A percentile compares a stretch with the other conserved stretches of the same genome.
phyloP scores from a whole-genome alignment of 2,888 invertebrate genomes.

The Leptinotarsa rubiginosa region DNA sequence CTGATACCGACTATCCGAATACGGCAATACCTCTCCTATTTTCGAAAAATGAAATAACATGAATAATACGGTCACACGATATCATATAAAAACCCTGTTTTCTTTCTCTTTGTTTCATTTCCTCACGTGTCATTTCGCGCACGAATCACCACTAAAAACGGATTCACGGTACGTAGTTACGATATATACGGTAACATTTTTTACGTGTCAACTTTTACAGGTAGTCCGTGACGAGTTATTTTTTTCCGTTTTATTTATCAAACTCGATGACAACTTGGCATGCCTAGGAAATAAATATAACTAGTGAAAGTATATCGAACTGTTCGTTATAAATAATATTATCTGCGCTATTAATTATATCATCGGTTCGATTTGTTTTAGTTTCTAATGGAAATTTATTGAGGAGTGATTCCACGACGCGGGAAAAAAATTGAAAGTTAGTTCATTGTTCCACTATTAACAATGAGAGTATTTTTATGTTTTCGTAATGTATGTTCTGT shows the following conservation, averaged over 20 bases:
- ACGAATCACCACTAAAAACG: slow-evolving; percentile 30
- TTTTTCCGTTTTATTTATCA: slow-evolving; percentile 28
- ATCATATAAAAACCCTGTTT: slow-evolving; percentile 12
- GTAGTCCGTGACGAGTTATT: slow-evolving; percentile 37
- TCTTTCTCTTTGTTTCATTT: slow-evolving; percentile 22
- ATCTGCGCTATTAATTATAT: slow-evolving; percentile 32
- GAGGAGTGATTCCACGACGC: background rate
- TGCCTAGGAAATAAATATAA: slow-evolving; percentile 27
- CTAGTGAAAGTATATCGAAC: slow-evolving; percentile 31
- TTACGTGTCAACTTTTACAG: slow-evolving; percentile 27
- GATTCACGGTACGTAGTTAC: slow-evolving; percentile 35
- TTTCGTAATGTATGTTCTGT: background rate
- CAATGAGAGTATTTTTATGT: slow-evolving; percentile 2
- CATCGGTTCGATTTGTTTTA: slow-evolving; percentile 21
- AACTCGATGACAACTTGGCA: slow-evolving; percentile 33
- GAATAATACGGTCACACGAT: background rate
- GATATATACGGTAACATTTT: slow-evolving; percentile 26
- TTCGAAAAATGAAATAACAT: too few relatives aligned
- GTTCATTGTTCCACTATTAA: slow-evolving; percentile 19
- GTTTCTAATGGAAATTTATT: slow-evolving; percentile 27
- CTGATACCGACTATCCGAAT: too few relatives aligned
- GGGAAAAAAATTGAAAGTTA: slow-evolving; percentile 14
- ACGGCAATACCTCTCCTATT: too few relatives aligned
- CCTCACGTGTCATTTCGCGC: slow-evolving; percentile 22
- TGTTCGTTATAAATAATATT: slow-evolving; percentile 29